These are phyloP conservation scores for Panzeria rudis DNA, from an alignment of 2,888 invertebrate species.

Conservation along the genomic window DNA sequence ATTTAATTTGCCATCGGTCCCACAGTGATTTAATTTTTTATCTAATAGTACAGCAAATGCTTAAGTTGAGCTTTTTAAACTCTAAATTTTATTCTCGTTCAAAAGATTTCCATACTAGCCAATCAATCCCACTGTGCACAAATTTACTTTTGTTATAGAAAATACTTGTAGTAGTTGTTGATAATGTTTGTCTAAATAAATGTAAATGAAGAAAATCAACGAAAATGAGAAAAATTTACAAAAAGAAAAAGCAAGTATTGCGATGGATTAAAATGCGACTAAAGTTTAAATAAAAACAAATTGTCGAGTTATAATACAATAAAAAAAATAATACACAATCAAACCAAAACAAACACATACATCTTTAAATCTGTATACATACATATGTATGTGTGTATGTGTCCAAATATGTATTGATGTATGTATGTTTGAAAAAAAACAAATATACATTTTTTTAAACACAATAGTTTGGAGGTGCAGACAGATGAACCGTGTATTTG, in stretches of 20 bases:
- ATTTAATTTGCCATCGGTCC: no score
- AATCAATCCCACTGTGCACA: conserved; percentile 27
- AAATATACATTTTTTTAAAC: conserved; percentile 53
- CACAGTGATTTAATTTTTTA: no score
- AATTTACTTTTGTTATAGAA: conserved; percentile 32
- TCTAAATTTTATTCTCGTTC: no score
- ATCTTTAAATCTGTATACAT: conserved; percentile 1
- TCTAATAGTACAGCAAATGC: no score
- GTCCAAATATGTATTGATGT: neutral
- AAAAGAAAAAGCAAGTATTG: conserved; percentile 55
- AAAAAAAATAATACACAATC: conserved; percentile 45
- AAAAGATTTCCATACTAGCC: neutral
- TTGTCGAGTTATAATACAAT: conserved; percentile 69
- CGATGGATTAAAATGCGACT: conserved; percentile 69
- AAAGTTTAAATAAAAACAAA: conserved; percentile 70
- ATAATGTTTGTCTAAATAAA: conserved; percentile 52
- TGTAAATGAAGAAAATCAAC: conserved; percentile 67
- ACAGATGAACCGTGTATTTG: conserved; percentile 68
- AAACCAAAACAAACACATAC: conserved; percentile 35
- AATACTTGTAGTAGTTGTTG: conserved; percentile 22
- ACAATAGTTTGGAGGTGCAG: conserved; percentile 62
- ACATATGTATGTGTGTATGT: neutral
- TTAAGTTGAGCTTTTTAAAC: no score
- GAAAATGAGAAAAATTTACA: conserved; percentile 55
- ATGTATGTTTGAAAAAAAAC: conserved; percentile 43